These are phyloP conservation scores for Eupsilia transversa DNA, from an alignment of 2,888 invertebrate species.

Conservation along the genomic window DNA sequence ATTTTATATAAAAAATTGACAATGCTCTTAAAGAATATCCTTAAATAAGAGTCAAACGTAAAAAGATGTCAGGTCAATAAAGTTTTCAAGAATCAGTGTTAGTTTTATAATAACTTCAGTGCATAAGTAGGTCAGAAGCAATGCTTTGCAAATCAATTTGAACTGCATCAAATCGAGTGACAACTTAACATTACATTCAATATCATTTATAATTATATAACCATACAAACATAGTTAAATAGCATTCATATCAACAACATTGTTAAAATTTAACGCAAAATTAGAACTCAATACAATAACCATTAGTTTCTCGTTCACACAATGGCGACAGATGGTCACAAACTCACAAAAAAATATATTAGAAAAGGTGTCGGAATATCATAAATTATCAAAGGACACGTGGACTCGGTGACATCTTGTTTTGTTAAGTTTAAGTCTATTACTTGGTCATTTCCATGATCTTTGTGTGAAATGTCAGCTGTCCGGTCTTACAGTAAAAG, in stretches of 20 bases:
- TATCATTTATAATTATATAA: slow-evolving; percentile 29
- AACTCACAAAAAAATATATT: slow-evolving; percentile 33
- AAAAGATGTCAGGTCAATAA: background rate
- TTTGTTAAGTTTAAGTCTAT: slow-evolving; percentile 40
- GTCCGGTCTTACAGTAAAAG: background rate
- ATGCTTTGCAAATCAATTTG: slow-evolving; percentile 1
- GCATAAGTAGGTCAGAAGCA: background rate
- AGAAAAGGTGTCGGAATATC: slow-evolving; percentile 50
- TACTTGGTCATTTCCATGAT: slow-evolving; percentile 37
- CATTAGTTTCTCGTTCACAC: slow-evolving; percentile 45
- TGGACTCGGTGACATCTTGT: slow-evolving; percentile 41
- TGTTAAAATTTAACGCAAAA: slow-evolving; percentile 68
- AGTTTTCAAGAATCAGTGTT: background rate
- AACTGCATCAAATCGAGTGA: slow-evolving; percentile 17
- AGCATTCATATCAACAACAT: slow-evolving; percentile 29
- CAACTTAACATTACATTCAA: slow-evolving; percentile 12
- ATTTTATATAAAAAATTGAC: background rate
- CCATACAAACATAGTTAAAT: slow-evolving; percentile 16
- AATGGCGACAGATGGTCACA: slow-evolving; percentile 56
- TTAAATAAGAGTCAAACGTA: background rate
- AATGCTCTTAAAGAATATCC: too few relatives aligned
- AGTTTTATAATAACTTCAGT: background rate
- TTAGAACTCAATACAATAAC: slow-evolving; percentile 58
- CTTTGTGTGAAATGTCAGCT: slow-evolving; percentile 33
- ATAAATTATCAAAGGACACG: slow-evolving; percentile 53